phyloP scores from a whole-genome alignment of 2,888 invertebrate genomes.

The Andrena bicolor region DNA sequence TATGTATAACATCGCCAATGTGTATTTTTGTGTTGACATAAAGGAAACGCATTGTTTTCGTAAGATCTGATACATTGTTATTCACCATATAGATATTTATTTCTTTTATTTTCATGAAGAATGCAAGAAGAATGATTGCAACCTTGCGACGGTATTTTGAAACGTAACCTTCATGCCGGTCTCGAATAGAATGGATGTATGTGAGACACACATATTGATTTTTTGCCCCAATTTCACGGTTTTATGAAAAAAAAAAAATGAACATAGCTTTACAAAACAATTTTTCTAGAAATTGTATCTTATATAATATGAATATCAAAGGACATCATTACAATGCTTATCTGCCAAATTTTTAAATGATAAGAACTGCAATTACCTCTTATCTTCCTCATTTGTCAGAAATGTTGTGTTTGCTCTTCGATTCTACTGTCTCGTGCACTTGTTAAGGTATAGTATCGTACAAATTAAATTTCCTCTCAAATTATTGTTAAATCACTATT shows the following conservation, averaged over 20 bases:
- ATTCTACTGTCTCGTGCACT: not conserved
- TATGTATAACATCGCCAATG: no score
- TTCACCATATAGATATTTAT: not conserved
- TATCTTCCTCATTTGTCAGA: not conserved
- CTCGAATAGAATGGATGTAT: conserved; percentile 13
- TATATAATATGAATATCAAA: not conserved
- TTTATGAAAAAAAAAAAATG: not conserved
- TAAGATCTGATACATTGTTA: not conserved
- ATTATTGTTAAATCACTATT: no score
- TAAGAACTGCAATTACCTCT: conserved; percentile 13
- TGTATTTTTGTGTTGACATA: not conserved
- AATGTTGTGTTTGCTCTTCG: not conserved
- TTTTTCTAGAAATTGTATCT: not conserved
- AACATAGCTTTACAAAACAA: conserved; percentile 1
- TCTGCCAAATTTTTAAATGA: conserved; percentile 4
- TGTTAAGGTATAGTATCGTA: conserved; percentile 20
- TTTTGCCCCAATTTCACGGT: conserved; percentile 22
- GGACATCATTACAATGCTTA: not conserved
- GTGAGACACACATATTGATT: conserved; percentile 37
- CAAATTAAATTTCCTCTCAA: not conserved
- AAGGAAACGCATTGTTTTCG: not conserved
- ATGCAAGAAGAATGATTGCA: not conserved
- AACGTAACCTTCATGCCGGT: conserved; percentile 14
- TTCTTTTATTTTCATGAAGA: conserved; percentile 3
- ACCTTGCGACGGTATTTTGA: conserved; percentile 4